Evolutionary conservation across 2,797 vertebrate genomes (phyloP).

Genomic region (Otus scops): DNA sequence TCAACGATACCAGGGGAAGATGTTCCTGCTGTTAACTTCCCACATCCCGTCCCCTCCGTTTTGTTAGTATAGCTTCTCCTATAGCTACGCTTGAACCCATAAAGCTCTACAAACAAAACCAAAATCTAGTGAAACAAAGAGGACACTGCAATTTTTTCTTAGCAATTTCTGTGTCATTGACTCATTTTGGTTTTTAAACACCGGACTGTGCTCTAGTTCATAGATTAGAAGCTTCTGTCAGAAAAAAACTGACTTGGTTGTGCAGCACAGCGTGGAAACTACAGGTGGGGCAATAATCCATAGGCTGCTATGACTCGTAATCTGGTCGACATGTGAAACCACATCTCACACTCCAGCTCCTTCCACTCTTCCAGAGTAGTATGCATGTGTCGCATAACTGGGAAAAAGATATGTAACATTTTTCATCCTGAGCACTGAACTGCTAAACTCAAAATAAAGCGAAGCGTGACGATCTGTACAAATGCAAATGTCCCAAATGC

Average conservation of each 20-base stretch:
- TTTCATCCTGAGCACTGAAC: background rate
- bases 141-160: background rate
- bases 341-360: background rate
- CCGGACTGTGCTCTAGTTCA: background rate
- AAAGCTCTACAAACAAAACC: background rate
- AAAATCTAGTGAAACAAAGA: background rate
- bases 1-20: background rate
- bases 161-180: background rate
- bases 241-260: background rate
- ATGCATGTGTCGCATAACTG: background rate
- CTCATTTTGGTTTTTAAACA: background rate
- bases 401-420: background rate
- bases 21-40: background rate
- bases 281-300: background rate
- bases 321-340: fast-evolving
- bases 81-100: background rate
- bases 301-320: fast-evolving
- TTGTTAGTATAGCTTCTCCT: background rate
- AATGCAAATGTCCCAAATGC: slow-evolving; percentile 26
- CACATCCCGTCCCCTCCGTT: fast-evolving
- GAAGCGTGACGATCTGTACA: background rate
- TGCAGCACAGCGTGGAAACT: background rate
- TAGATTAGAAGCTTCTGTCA: background rate
- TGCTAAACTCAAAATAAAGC: background rate
- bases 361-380: background rate